phyloP scores from a whole-genome alignment of 92 coral and sea anemone species.

The Epizoanthus illoricatus region DNA sequence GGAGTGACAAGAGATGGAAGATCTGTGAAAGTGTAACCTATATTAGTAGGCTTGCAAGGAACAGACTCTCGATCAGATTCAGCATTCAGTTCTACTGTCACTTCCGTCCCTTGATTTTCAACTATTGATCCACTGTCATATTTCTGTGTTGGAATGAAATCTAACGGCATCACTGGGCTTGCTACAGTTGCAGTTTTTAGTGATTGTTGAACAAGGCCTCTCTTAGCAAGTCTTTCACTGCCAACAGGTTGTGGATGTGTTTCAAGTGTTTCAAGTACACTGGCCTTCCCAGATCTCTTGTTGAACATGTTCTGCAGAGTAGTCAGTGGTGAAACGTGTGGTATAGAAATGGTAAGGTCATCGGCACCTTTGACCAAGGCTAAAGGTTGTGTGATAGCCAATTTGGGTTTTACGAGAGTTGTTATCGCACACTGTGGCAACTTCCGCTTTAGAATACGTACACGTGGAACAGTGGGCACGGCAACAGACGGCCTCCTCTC shows the following conservation, averaged over 20 bases:
- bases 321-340: slow-evolving; percentile 18
- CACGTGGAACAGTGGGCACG: not conserved
- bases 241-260: not conserved
- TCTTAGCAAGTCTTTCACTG: slow-evolving; percentile 39
- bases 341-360: not conserved
- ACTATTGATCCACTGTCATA: not conserved
- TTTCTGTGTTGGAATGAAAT: not conserved
- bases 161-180: not conserved
- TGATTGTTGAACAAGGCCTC: slow-evolving; percentile 55
- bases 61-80: not conserved
- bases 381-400: not conserved
- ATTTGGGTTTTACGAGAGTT: not conserved
- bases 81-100: not conserved
- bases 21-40: not conserved
- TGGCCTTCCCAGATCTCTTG: not conserved
- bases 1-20: slow-evolving; percentile 25
- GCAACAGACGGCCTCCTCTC: not conserved
- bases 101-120: not conserved
- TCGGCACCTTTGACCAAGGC: not conserved
- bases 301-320: slow-evolving; percentile 9
- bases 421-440: not conserved
- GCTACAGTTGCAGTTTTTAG: slow-evolving; percentile 9
- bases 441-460: slow-evolving; percentile 4
- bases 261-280: not conserved
- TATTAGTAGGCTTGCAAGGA: not conserved